Evolutionary conservation across 2,797 vertebrate genomes (phyloP).

Genomic region (Glossophaga mutica): DNA sequence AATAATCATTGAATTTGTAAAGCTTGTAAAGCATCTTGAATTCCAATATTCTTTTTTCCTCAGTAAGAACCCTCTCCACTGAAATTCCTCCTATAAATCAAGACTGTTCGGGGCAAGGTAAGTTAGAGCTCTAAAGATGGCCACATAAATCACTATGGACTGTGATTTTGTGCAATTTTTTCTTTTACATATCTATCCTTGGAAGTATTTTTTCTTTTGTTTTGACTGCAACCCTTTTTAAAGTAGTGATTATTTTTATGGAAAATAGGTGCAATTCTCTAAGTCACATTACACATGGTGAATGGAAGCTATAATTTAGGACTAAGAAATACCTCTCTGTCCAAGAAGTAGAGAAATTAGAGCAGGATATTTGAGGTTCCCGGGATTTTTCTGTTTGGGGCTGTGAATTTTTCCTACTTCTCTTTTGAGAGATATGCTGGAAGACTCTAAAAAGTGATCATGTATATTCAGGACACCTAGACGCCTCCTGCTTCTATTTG

Average conservation of each 20-base stretch:
- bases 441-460: background rate
- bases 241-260: background rate
- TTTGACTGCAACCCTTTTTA: background rate
- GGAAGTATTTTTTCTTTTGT: background rate
- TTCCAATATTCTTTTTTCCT: background rate
- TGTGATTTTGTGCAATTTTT: background rate
- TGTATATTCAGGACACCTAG: background rate
- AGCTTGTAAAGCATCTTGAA: background rate
- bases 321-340: slow-evolving; percentile 16
- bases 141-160: too few species aligned
- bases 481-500: background rate
- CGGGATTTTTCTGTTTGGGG: background rate
- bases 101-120: background rate
- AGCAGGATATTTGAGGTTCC: background rate
- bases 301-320: slow-evolving; percentile 52
- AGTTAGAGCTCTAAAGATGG: background rate
- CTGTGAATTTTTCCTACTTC: background rate
- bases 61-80: background rate
- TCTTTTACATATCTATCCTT: background rate
- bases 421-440: background rate
- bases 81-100: background rate
- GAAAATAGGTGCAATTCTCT: background rate
- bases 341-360: background rate
- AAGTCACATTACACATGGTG: background rate
- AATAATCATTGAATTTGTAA: background rate